phyloP scores from a whole-genome alignment of 2,113 vertebrate genomes.

The Bubo blakistoni region DNA sequence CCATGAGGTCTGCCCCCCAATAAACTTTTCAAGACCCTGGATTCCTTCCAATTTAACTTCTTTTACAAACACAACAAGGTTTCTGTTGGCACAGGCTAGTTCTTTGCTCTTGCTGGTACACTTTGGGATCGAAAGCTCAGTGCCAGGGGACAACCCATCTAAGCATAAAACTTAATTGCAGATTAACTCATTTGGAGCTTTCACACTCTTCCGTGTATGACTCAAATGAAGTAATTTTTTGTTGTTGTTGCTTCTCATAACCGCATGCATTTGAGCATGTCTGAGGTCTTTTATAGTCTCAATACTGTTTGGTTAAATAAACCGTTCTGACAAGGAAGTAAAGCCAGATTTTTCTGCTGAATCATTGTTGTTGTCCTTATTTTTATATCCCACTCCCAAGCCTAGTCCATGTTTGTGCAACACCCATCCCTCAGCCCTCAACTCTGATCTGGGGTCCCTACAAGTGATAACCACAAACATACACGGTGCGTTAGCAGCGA shows the following conservation, averaged over 20 bases:
- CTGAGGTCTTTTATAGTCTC: background rate
- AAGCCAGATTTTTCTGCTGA: background rate
- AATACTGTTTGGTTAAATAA: constrained; percentile 23
- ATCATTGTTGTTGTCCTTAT: background rate
- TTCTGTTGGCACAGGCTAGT: background rate
- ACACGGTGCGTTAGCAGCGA: background rate
- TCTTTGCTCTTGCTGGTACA: background rate
- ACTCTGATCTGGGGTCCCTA: background rate
- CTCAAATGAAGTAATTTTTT: background rate
- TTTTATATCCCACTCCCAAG: background rate
- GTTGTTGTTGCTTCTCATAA: background rate
- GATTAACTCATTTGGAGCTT: background rate
- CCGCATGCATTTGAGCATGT: constrained; percentile 36
- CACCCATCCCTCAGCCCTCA: fast-evolving
- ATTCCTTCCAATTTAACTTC: background rate
- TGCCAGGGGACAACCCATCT: background rate
- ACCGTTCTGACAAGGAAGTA: constrained; percentile 20
- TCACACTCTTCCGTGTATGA: background rate
- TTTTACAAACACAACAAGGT: background rate
- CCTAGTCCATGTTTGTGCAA: background rate
- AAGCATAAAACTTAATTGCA: background rate
- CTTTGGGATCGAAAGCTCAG: background rate
- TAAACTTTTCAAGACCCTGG: background rate
- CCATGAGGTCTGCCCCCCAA: background rate
- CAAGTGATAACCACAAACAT: background rate